These are phyloP conservation scores for Hydrotaea cyrtoneurina DNA, from an alignment of 2,888 invertebrate genomes.

Conservation along the genomic window DNA sequence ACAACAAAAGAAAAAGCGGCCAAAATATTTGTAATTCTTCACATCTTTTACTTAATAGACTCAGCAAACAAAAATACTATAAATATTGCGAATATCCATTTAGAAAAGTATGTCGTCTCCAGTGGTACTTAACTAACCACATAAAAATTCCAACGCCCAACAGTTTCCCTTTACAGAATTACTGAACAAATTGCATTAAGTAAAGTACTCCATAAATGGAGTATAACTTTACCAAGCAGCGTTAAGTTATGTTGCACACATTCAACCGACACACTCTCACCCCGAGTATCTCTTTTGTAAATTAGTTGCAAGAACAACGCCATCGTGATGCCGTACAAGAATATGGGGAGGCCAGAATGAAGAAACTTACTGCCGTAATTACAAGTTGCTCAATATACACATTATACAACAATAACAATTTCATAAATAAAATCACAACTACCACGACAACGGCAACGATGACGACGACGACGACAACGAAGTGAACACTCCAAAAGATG, in stretches of 20 bases:
- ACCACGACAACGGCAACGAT: not conserved
- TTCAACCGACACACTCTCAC: slow-evolving; percentile 31
- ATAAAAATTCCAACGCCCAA: not conserved
- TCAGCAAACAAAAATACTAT: not conserved
- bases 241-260: slow-evolving; percentile 38
- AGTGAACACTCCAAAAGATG: not conserved
- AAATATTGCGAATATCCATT: not conserved
- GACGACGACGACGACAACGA: not conserved
- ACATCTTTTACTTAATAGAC: no score
- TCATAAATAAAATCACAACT: slow-evolving; percentile 49
- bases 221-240: slow-evolving; percentile 48
- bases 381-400: slow-evolving; percentile 61
- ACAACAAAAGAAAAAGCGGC: no score
- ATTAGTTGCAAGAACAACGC: slow-evolving; percentile 18
- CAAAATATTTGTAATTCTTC: no score
- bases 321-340: not conserved
- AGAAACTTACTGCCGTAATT: slow-evolving; percentile 55
- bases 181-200: slow-evolving; percentile 64
- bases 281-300: slow-evolving; percentile 33
- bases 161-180: slow-evolving; percentile 38
- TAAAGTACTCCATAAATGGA: slow-evolving; percentile 65
- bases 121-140: not conserved
- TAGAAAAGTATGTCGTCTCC: no score
- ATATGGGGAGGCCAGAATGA: slow-evolving; percentile 44
- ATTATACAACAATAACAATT: slow-evolving; percentile 60